These are phyloP conservation scores for Macrosiphum euphorbiae DNA, from an alignment of 2,888 invertebrate genomes.

Conservation along the genomic window DNA sequence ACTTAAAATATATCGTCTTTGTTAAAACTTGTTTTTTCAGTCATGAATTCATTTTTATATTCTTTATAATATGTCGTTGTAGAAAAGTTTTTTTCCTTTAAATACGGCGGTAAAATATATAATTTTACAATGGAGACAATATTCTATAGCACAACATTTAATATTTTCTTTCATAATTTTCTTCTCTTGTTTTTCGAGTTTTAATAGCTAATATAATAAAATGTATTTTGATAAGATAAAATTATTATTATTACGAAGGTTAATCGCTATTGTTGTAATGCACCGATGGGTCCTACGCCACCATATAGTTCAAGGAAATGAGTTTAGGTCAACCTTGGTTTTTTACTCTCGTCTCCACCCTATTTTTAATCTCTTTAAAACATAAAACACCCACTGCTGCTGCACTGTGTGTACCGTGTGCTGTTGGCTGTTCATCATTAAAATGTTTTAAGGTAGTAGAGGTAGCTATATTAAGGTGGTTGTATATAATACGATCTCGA, in stretches of 20 bases:
- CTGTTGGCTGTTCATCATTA: not conserved
- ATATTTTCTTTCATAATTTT: not conserved
- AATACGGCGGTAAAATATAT: not conserved
- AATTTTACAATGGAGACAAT: not conserved
- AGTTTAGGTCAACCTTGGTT: conserved; percentile 29
- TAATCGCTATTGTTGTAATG: conserved; percentile 34
- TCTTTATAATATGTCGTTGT: not conserved
- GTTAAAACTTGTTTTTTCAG: not conserved
- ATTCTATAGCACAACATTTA: not conserved
- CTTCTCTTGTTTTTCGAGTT: not conserved
- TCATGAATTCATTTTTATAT: not conserved
- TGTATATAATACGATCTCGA: not conserved
- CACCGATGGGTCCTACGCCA: not conserved
- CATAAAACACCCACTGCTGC: conserved; percentile 24
- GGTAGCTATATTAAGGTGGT: conserved; percentile 37
- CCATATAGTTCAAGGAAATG: conserved; percentile 40
- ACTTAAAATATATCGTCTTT: not conserved
- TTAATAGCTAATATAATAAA: not conserved
- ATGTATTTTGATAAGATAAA: conserved; percentile 22
- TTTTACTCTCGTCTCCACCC: conserved; percentile 13
- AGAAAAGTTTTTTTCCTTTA: not conserved
- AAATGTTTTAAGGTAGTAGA: conserved; percentile 27
- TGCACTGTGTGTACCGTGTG: not conserved
- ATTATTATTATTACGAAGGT: conserved; percentile 39
- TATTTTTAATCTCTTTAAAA: conserved; percentile 21